Base-by-base conservation (phyloP, 2,113 vertebrate species). In the Camarhynchus parvulus region DNA sequence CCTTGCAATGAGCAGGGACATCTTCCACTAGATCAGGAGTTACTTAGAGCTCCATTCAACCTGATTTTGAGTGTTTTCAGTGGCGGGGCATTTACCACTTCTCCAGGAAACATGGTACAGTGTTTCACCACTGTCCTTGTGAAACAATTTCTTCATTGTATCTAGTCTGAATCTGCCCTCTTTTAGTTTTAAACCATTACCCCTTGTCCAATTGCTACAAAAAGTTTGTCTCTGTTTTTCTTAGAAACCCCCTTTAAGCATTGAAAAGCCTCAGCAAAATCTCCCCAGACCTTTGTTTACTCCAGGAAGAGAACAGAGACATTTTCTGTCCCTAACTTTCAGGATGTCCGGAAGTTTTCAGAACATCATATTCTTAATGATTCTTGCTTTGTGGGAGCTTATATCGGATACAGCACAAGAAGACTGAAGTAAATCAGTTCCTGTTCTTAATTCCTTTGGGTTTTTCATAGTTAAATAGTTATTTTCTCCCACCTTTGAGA, bases 141-240 rank as follows among this genome's bases (percentile, higher is more conserved):
- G 53, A 82, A 85, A 50, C 24, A 56, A 19, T 0, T 2, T 58
- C 5, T 56, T 56, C 23, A 14, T 72, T 35, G 4, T 25, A 52
- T 49, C n/a, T 21, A 14, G 3, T 49, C 6, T 44, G 3, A 46
- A 27, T 56, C 37, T 83, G 6, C 5, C 5, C 10, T 67, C 19
- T 18, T 78, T 30, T 20, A 35, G 9, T 67, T 80, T 41, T 33
- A 70, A 69, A 33, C 7, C 16, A 20, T 63, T 42, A 6, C 8
- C 21, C 10, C 21, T 63, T 53, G 1, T 47, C 24, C 15, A 55
- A 1, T n/a, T 6, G 0, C 23, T 25, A 33, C 5, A 72, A 77
- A 52, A 81, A 19, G 11, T 44, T 10, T 67, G 6, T 44, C 21
- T 10, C 9, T 16, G 8, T 30, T 33, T 73, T 90, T 59, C 41